phyloP scores from a whole-genome alignment of 2,888 invertebrate genomes.

The Galeruca laticollis region DNA sequence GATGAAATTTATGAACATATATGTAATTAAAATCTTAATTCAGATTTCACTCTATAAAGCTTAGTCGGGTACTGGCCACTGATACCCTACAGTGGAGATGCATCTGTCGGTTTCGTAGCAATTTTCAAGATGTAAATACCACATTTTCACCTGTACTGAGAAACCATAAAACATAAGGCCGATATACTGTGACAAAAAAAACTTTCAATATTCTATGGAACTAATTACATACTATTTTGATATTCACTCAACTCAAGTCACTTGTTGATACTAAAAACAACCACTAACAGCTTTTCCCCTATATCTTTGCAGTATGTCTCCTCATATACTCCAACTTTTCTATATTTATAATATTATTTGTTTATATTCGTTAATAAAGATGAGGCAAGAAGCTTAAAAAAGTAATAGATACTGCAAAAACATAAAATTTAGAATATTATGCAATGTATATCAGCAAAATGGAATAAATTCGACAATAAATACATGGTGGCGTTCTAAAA shows the following conservation, averaged over 20 bases:
- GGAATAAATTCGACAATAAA: no score
- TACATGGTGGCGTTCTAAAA: no score
- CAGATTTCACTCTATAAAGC: not conserved
- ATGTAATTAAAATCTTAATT: not conserved
- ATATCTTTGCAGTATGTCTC: not conserved
- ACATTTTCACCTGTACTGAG: conserved; percentile 34
- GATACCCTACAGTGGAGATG: conserved; percentile 37
- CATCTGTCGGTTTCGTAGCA: conserved; percentile 39
- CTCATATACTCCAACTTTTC: not conserved
- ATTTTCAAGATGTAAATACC: conserved; percentile 41
- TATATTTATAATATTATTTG: not conserved
- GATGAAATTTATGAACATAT: not conserved
- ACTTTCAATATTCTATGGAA: conserved; percentile 3
- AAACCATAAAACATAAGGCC: conserved; percentile 17
- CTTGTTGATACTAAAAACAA: not conserved
- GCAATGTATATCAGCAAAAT: no score
- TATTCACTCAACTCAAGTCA: not conserved
- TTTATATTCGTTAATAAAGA: no score
- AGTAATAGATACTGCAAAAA: no score
- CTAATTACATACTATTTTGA: not conserved
- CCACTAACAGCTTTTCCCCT: not conserved
- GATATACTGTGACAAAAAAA: conserved; percentile 9
- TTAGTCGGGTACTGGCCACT: conserved; percentile 29
- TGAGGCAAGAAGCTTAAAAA: no score
- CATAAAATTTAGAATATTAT: no score